Conservation (phyloP, 2,888 invertebrate species). For the Cryptocephalus primarius region DNA sequence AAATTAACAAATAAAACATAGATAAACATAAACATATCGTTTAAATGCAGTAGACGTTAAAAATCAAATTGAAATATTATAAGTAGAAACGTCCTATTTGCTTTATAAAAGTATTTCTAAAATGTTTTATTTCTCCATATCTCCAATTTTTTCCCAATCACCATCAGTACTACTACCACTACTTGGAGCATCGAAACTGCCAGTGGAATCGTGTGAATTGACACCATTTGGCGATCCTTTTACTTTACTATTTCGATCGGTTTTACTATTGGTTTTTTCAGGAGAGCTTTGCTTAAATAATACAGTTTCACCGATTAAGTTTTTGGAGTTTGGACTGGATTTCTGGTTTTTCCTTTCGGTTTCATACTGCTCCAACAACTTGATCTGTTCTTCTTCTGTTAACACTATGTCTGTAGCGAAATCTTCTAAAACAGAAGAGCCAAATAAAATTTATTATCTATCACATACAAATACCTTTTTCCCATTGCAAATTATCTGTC, state of each 20-base stretch:
- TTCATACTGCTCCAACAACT: slow-evolving; percentile 58
- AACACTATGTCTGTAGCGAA: slow-evolving; percentile 54
- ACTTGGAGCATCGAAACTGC: slow-evolving; percentile 25
- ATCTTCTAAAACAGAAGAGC: slow-evolving; percentile 41
- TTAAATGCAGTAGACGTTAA: slow-evolving; percentile 3
- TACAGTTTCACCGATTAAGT: slow-evolving; percentile 14
- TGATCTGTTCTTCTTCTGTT: slow-evolving; percentile 58
- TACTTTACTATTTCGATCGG: slow-evolving; percentile 7
- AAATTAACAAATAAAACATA: slow-evolving; percentile 6
- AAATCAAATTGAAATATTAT: slow-evolving; percentile 1
- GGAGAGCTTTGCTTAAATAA: slow-evolving; percentile 19
- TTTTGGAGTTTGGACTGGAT: slow-evolving; percentile 13
- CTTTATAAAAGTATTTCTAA: neutral
- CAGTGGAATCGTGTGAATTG: slow-evolving; percentile 24
- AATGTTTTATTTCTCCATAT: slow-evolving; percentile 23
- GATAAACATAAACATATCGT: slow-evolving; percentile 10
- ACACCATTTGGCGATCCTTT: slow-evolving; percentile 17
- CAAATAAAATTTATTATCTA: neutral
- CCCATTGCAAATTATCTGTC: slow-evolving; percentile 38
- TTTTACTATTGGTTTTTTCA: slow-evolving; percentile 7
- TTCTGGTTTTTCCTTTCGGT: slow-evolving; percentile 40
- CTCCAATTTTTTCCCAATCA: slow-evolving; percentile 38
- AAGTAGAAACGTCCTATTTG: neutral
- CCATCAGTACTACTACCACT: slow-evolving; percentile 35
- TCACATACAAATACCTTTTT: slow-evolving; percentile 32